These are phyloP conservation scores for Chionis minor DNA, from an alignment of 2,113 vertebrate genomes.

Conservation along the genomic window DNA sequence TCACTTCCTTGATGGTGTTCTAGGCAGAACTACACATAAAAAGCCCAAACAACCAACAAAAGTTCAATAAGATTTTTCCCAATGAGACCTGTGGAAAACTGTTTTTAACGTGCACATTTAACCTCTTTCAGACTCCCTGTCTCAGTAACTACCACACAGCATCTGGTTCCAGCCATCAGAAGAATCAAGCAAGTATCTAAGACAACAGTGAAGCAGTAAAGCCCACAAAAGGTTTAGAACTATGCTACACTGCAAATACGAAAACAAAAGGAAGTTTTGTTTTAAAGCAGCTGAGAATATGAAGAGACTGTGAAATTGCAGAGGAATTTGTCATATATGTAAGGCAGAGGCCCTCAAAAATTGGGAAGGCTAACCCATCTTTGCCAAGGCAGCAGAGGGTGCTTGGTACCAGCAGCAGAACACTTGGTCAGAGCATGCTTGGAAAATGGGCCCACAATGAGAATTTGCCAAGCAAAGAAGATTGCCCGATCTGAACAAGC, in stretches of 20 bases:
- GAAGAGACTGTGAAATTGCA: background rate
- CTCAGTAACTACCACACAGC: background rate
- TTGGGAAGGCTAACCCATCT: background rate
- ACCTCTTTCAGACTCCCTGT: background rate
- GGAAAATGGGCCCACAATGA: background rate
- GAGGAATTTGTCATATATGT: background rate
- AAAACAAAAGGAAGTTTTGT: background rate
- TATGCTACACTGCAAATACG: background rate
- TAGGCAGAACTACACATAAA: background rate
- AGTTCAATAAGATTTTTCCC: conserved; percentile 5
- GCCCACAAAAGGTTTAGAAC: background rate
- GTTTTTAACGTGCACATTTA: background rate
- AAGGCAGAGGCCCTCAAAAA: background rate
- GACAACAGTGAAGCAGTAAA: conserved; percentile 17
- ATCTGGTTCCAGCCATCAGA: background rate
- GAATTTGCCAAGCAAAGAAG: background rate
- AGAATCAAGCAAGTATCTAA: conserved; percentile 8
- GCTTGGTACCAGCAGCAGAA: background rate
- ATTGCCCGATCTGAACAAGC: background rate
- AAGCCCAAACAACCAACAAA: background rate
- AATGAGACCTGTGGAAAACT: background rate
- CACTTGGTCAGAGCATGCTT: background rate
- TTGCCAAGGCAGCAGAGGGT: background rate
- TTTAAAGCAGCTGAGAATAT: background rate
- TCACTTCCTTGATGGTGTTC: background rate